These are phyloP conservation scores for Pomatorhinus ruficollis DNA, from an alignment of 2,113 vertebrate species.

Conservation along the genomic window DNA sequence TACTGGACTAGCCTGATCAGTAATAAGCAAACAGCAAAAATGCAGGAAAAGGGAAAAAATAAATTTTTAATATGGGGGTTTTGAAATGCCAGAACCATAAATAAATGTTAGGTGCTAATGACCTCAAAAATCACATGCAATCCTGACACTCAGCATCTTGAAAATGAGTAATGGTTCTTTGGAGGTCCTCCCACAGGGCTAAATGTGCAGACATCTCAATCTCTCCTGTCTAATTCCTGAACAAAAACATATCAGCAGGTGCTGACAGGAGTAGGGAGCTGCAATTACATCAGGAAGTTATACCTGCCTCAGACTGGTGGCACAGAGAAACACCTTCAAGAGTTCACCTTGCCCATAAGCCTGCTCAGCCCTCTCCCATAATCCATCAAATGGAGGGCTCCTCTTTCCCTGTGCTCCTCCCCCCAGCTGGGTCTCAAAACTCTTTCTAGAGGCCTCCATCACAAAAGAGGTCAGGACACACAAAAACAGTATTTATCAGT, in stretches of 20 bases:
- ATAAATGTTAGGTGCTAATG: neutral
- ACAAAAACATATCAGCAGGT: neutral
- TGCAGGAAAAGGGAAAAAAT: neutral
- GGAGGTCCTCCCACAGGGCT: neutral
- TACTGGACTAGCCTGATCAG: neutral
- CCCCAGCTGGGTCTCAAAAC: neutral
- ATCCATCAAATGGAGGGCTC: neutral
- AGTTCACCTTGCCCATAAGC: neutral
- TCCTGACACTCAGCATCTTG: neutral
- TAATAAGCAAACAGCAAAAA: neutral
- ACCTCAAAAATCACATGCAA: neutral
- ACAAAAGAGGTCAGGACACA: neutral
- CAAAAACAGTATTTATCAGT: neutral
- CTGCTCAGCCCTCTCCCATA: neutral
- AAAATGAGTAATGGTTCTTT: neutral
- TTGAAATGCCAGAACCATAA: neutral
- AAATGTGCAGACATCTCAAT: neutral
- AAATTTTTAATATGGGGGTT: accelerated
- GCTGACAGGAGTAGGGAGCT: neutral
- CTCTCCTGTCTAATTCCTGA: neutral
- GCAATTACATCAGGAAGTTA: neutral
- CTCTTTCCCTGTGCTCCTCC: neutral
- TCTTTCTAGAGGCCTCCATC: neutral
- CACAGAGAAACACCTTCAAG: neutral
- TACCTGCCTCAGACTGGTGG: neutral